Percentiles rank a stretch among this genome's conserved stretches.
Conservation (phyloP, 2,797 vertebrate genomes). For the Channa striata region DNA sequence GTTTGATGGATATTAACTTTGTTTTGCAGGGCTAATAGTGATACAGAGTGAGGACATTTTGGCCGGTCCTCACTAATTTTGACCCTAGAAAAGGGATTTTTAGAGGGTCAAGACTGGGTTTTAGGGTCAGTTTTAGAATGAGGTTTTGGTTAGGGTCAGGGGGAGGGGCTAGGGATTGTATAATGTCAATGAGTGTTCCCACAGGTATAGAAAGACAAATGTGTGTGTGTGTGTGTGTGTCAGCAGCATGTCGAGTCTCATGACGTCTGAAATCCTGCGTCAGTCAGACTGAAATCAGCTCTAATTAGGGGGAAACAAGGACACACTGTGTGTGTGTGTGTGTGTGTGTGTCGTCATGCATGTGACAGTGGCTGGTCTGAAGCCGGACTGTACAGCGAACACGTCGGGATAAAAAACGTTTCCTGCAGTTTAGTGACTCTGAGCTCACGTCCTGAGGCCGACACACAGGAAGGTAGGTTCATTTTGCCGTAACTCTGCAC, state of each 20-base stretch:
- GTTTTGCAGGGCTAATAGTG: too few species aligned
- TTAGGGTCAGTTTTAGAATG: too few species aligned
- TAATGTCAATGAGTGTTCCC: too few species aligned
- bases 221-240: conserved; percentile 1
- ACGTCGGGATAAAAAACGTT: not conserved
- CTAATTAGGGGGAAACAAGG: conserved; percentile 51
- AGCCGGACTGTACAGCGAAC: not conserved
- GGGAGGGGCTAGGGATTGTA: too few species aligned
- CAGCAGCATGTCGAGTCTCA: conserved; percentile 45
- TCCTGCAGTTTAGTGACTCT: not conserved
- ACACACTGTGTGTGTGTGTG: conserved; percentile 38
- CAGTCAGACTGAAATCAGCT: conserved; percentile 51
- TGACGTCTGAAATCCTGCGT: conserved; percentile 55
- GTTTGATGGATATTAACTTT: too few species aligned
- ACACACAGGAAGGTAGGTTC: conserved; percentile 20
- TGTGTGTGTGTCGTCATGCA: conserved; percentile 3
- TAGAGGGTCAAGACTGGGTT: too few species aligned
- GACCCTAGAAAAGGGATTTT: too few species aligned
- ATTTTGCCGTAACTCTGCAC: too few species aligned
- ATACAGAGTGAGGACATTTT: too few species aligned
- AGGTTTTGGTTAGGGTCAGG: too few species aligned
- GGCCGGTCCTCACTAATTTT: too few species aligned
- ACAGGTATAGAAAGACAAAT: too few species aligned
- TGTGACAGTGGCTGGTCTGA: not conserved
- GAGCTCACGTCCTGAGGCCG: not conserved